Percentiles rank a stretch among this genome's conserved stretches.
These are phyloP conservation scores for Hymenochirus boettgeri DNA, from an alignment of 2,113 vertebrate species.

Conservation along the genomic window DNA sequence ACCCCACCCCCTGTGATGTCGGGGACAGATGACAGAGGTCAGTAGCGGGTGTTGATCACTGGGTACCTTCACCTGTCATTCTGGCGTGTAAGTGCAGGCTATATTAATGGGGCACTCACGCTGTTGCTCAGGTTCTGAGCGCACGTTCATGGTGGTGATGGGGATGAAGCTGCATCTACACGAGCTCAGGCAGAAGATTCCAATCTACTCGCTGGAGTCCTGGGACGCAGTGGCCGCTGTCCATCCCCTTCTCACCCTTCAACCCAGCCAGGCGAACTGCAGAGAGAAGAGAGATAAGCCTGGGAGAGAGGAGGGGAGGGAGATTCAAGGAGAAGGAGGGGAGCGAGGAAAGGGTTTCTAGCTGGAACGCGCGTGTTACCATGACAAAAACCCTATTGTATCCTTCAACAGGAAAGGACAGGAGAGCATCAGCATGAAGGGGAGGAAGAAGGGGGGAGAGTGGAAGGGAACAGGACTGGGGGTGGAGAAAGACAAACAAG, in stretches of 20 bases:
- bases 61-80: too few relatives aligned
- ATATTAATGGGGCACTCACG: slow-evolving; percentile 41
- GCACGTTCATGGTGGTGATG: slow-evolving; percentile 60
- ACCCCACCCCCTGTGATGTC: too few relatives aligned
- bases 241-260: slow-evolving; percentile 29
- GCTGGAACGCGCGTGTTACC: slow-evolving; percentile 30
- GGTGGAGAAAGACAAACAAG: too few relatives aligned
- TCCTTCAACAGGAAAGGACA: slow-evolving; percentile 42
- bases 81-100: too few relatives aligned
- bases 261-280: slow-evolving; percentile 33
- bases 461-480: not conserved
- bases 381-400: slow-evolving; percentile 44
- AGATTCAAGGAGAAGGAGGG: not conserved
- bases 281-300: slow-evolving; percentile 37
- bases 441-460: slow-evolving; percentile 22
- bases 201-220: slow-evolving; percentile 31
- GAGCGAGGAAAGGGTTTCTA: slow-evolving; percentile 21
- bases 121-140: slow-evolving; percentile 58
- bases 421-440: slow-evolving; percentile 27
- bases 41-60: too few relatives aligned
- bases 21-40: too few relatives aligned
- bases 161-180: slow-evolving; percentile 25
- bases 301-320: slow-evolving; percentile 27
- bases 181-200: slow-evolving; percentile 19
- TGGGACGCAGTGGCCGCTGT: slow-evolving; percentile 33